phyloP scores from a whole-genome alignment of 2,888 invertebrate genomes.

The Nasonia oneida region DNA sequence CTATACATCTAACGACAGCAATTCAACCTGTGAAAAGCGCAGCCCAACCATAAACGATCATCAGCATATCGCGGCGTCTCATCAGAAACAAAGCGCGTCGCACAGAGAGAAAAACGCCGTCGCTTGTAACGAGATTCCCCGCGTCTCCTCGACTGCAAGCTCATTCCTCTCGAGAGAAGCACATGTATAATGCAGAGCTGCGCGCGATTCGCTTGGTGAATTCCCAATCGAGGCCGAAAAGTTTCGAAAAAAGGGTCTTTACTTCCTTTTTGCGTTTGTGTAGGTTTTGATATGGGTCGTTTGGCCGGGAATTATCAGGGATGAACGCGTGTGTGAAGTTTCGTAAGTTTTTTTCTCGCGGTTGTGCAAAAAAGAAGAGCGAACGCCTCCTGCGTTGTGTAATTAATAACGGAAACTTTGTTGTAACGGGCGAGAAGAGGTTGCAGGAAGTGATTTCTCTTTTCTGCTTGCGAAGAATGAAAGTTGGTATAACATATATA shows the following conservation, averaged over 20 bases:
- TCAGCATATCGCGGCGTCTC: not conserved
- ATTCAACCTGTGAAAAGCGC: not conserved
- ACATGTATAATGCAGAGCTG: slow-evolving; percentile 7
- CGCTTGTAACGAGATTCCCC: not conserved
- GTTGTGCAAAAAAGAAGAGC: not conserved
- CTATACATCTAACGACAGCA: not conserved
- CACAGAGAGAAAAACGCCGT: not conserved
- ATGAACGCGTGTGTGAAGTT: no score
- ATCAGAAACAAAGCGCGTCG: not conserved
- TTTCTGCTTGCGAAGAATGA: not conserved
- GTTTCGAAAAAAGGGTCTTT: not conserved
- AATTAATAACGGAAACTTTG: slow-evolving; percentile 28
- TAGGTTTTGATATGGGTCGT: no score
- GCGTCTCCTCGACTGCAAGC: not conserved
- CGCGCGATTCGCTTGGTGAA: not conserved
- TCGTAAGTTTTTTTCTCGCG: not conserved
- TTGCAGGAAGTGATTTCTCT: not conserved
- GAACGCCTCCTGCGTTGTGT: not conserved
- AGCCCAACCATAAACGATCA: not conserved
- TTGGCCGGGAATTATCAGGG: no score
- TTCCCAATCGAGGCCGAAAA: slow-evolving; percentile 4
- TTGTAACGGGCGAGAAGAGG: not conserved
- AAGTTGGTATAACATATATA: not conserved
- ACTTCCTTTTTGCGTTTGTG: not conserved
- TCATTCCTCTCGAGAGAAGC: not conserved